A percentile compares a stretch with the other conserved stretches of the same genome.
phyloP scores from a whole-genome alignment of 1,140 invertebrate species.

The Fopius arisanus region DNA sequence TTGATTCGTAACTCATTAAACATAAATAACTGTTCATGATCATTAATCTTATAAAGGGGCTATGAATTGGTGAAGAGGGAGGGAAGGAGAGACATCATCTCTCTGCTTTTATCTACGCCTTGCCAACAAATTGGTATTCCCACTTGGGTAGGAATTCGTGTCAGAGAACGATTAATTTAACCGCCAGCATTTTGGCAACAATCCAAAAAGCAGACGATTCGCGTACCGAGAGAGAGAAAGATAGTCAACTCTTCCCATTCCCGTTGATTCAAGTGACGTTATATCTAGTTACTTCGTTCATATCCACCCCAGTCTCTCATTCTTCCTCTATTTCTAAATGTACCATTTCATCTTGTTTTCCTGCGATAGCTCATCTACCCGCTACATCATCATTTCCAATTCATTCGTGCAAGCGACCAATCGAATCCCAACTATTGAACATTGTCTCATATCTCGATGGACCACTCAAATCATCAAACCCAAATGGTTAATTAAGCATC shows the following conservation, averaged over 20 bases:
- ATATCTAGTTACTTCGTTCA: not conserved
- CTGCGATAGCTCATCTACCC: too few species aligned
- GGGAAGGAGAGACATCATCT: not conserved
- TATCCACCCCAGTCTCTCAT: not conserved
- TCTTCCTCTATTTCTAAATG: constrained; percentile 4
- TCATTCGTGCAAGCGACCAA: too few species aligned
- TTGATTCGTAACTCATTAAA: not conserved
- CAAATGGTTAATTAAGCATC: too few species aligned
- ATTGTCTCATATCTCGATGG: too few species aligned
- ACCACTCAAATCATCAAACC: too few species aligned
- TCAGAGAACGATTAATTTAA: constrained; percentile 58
- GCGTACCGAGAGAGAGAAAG: not conserved
- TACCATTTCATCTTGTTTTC: not conserved
- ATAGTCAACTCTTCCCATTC: not conserved
- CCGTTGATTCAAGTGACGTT: not conserved
- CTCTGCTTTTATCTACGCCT: constrained; percentile 26
- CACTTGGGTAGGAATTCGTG: constrained; percentile 56
- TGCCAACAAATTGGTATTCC: constrained; percentile 53
- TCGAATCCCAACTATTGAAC: too few species aligned
- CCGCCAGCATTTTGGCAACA: constrained; percentile 51
- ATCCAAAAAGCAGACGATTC: constrained; percentile 38
- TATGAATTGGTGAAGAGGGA: not conserved
- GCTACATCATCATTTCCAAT: too few species aligned
- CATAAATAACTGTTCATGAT: not conserved
- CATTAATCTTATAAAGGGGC: constrained; percentile 23